Percentiles rank a stretch among this genome's conserved stretches.
Conservation (phyloP, 2,113 vertebrate genomes). For the Notechis scutatus region DNA sequence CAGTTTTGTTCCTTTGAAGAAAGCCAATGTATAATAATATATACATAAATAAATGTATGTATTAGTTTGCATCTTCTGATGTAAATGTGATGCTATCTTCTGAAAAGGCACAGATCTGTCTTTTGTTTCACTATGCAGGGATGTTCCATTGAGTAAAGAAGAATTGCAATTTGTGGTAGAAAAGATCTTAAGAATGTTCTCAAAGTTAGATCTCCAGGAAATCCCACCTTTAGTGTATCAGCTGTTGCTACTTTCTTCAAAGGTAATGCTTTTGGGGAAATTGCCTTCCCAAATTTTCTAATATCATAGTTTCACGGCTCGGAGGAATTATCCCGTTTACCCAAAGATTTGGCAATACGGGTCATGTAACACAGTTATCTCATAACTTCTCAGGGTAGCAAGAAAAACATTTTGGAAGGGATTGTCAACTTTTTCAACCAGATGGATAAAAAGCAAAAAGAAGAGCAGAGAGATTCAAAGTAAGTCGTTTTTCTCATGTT, state of each 20-base stretch:
- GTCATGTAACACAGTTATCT: not conserved
- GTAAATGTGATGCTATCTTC: not conserved
- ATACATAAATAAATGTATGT: not conserved
- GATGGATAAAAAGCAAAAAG: slow-evolving; percentile 78
- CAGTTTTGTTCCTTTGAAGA: not conserved
- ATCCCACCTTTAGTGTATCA: slow-evolving; percentile 94
- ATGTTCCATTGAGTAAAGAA: slow-evolving; percentile 84
- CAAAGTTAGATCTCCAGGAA: slow-evolving; percentile 89
- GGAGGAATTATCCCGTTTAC: not conserved
- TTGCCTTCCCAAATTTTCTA: not conserved
- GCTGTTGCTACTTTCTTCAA: slow-evolving; percentile 87
- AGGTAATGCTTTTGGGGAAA: slow-evolving; percentile 65
- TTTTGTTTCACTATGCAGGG: slow-evolving; percentile 66
- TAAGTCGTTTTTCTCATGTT: slow-evolving; percentile 67
- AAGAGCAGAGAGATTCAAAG: slow-evolving; percentile 80
- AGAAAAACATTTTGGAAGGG: slow-evolving; percentile 85
- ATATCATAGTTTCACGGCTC: not conserved
- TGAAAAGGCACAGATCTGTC: not conserved
- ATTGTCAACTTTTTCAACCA: slow-evolving; percentile 86
- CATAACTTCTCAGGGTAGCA: slow-evolving; percentile 79
- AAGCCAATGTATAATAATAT: not conserved
- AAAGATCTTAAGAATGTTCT: slow-evolving; percentile 86
- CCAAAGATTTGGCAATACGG: not conserved
- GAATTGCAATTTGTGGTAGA: slow-evolving; percentile 88
- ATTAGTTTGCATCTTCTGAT: not conserved